These are phyloP conservation scores for Bucorvus abyssinicus DNA, from an alignment of 2,797 vertebrate species.

Conservation along the genomic window DNA sequence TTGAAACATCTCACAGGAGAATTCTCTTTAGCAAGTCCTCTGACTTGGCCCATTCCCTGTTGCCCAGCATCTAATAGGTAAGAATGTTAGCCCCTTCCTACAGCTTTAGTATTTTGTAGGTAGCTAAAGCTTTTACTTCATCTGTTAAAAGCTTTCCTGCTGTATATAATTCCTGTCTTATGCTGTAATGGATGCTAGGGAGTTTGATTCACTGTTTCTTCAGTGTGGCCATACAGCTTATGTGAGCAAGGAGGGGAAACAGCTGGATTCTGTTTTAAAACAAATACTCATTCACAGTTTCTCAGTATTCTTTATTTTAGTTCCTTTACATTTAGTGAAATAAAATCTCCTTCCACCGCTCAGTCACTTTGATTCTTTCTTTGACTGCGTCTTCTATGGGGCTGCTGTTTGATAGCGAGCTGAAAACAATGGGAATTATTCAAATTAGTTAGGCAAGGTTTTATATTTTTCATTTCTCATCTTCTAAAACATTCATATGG, in stretches of 20 bases:
- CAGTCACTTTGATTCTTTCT: neutral
- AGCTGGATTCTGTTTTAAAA: conserved; percentile 68
- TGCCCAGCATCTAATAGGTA: conserved; percentile 41
- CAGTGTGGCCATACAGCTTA: conserved; percentile 17
- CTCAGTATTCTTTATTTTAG: conserved; percentile 64
- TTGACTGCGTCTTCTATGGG: conserved; percentile 49
- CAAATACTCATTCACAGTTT: conserved; percentile 60
- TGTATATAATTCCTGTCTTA: conserved; percentile 52
- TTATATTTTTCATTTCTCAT: neutral
- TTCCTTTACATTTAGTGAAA: conserved; percentile 56
- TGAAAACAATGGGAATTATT: conserved; percentile 58
- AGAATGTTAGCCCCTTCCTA: conserved; percentile 43
- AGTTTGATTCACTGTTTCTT: conserved; percentile 27
- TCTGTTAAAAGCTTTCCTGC: conserved; percentile 31
- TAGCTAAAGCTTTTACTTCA: conserved; percentile 42
- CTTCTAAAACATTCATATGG: neutral
- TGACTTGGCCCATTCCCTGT: neutral
- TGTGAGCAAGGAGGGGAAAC: conserved; percentile 45
- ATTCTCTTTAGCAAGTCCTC: neutral
- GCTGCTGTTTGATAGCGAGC: conserved; percentile 68
- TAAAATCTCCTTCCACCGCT: conserved; percentile 65
- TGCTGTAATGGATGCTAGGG: conserved; percentile 20
- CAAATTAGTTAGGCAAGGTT: neutral
- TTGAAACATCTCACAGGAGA: conserved; percentile 38
- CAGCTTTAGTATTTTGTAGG: conserved; percentile 39